Evolutionary conservation across 2,888 invertebrate species (phyloP), one percentile per base, ranked within the genome.

Genomic region (Drosophila ezoana): DNA sequence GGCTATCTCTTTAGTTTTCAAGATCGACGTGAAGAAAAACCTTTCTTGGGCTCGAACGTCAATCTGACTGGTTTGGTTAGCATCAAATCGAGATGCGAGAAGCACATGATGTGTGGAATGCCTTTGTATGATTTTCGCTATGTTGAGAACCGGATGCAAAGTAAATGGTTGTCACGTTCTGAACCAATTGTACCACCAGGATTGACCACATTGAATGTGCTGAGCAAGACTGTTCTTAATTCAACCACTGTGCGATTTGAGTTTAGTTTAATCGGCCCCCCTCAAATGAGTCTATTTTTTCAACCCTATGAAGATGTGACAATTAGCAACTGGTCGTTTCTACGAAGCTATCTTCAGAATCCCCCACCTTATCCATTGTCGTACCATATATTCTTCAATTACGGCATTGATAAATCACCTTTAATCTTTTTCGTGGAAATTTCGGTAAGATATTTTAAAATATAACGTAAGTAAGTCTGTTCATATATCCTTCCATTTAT

Each of bases 1-100:
- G 93, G 93, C 1, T 91, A 93, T 41, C 92, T 92, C 89, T 90
- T 93, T 44, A 82, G 92, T 47, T 92, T 93, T 10, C 91, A 93
- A 72, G 94, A 94, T 35, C 68, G 90, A 11, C 79, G 72, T 5
- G 49, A 59, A 3, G 78, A 89, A 18, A 33, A 49, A 5, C 79
- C 81, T 0, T n/a, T 85, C 3, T 54, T 76, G 33, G 59, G 44
- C 35, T 63, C 74, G 35, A 63, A 61, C 0, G 73, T 86, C 3
- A 77, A 87, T 40, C 59, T 88, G 1, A 81, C 74, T 0, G 76
- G 79, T 4, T 52, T 87, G 14, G 69, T 73, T 4, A 68, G 75
- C 23, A 60, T 89, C 9, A 67, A 74, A 1, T 62, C 76, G 0
- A 79, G 83, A 9, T 90, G 90, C 64, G 68, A 85, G 4, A 64